A percentile compares a stretch with the other conserved stretches of the same genome.
Evolutionary conservation across 23 tunicate species (phyloP).

Genomic region (Trididemnum nubilum): DNA sequence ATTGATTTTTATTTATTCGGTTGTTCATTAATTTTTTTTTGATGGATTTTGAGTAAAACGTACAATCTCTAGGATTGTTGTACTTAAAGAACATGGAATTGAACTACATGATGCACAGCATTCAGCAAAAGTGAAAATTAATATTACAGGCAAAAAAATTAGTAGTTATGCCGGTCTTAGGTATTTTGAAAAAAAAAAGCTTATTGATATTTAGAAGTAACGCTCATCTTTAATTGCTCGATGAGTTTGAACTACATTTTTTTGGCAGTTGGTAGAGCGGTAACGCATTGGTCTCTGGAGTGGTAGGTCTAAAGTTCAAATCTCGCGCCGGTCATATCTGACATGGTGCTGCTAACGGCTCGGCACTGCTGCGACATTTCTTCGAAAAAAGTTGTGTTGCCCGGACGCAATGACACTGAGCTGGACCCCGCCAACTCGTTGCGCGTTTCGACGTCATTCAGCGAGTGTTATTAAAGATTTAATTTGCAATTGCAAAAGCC

Average conservation of each 20-base stretch:
- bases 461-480: background rate
- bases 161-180: too few relatives aligned
- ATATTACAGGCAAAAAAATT: too few relatives aligned
- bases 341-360: background rate
- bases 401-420: background rate
- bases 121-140: too few relatives aligned
- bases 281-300: background rate
- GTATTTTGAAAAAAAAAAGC: too few relatives aligned
- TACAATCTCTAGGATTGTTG: too few relatives aligned
- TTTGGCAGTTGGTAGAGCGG: background rate
- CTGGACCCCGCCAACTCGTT: background rate
- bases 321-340: background rate
- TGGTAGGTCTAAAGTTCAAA: background rate
- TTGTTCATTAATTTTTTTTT: too few relatives aligned
- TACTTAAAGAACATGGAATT: too few relatives aligned
- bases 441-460: background rate
- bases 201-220: too few relatives aligned
- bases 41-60: too few relatives aligned
- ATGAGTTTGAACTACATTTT: background rate
- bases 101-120: too few relatives aligned
- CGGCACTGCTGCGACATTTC: background rate
- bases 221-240: too few relatives aligned
- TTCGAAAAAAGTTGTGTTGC: background rate
- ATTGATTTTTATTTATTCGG: too few relatives aligned
- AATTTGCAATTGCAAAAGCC: background rate